Base-by-base conservation (phyloP, 1,140 invertebrate genomes). In the Hycleus phaleratus region DNA sequence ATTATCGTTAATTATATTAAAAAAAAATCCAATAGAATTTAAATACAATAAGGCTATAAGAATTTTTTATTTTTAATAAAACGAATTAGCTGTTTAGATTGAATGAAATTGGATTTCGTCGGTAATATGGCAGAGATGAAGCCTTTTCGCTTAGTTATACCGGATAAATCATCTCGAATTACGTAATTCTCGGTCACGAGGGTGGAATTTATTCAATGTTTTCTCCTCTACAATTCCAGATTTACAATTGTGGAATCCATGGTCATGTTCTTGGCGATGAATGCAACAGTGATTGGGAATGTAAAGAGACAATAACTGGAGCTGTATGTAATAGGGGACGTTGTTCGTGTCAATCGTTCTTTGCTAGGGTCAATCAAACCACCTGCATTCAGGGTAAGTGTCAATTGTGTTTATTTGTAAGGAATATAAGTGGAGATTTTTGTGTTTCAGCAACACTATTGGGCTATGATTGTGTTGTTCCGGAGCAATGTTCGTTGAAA, bases 401-500 rank as follows among this genome's bases (percentile, higher is more conserved):
- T 54, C 26, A 2, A 38, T 38, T 49, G 48, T 32, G 32, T 38
- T 24, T 49, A 6, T 18, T 12, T n/a, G 8, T 38, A 6, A 49
- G 7, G 3, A 49, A 10, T 32, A 10, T 38, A 38, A 18, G 18
- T 18, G 18, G 18, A 18, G 18, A 56, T 57, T 53, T 58, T 67
- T 65, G 72, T 70, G 64, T 81, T 81, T 46, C 77, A 90, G 88
- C 87, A 11, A 84, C 85, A 49, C 77, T 91, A n/a, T 72, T 91
- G 58, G 87, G 86, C 32, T 85, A 85, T 63, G 82, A 86, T 46
- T 91, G 88, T 69, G 58, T 82, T 12, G 79, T 88, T 39, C 77
- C 82, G 42, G 84, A 86, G 60, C 88, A 91, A 68, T 91, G 88
- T 71, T 81, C 81, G 2, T 75, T 88, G 73, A 88, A 87, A 75